Conservation (phyloP, 2,888 invertebrate genomes). For the Phyllotreta cruciferae region DNA sequence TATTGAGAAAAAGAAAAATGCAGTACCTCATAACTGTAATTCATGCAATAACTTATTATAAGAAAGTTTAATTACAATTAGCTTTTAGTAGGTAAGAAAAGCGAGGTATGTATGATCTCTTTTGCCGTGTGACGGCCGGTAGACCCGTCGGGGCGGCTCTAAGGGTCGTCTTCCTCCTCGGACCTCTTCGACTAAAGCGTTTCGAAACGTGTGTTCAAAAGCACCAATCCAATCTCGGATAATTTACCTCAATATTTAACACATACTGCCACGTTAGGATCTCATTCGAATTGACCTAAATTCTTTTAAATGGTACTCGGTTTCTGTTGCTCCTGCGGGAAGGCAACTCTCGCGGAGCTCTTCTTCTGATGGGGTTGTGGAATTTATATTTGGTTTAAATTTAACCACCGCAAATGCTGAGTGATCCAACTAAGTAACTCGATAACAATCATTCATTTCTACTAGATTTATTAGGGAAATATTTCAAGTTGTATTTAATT, state of each 20-base stretch:
- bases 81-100: conserved; percentile 60
- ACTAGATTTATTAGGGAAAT: too few relatives aligned
- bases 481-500: too few relatives aligned
- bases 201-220: conserved; percentile 3
- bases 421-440: too few relatives aligned
- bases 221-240: conserved; percentile 32
- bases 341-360: too few relatives aligned
- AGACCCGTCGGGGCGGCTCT: conserved; percentile 48
- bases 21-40: conserved; percentile 65
- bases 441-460: too few relatives aligned
- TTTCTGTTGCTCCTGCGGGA: too few relatives aligned
- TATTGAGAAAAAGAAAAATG: conserved; percentile 57
- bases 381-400: too few relatives aligned
- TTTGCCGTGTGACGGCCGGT: conserved; percentile 50
- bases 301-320: conserved; percentile 11
- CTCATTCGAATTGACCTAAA: background rate
- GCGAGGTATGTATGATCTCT: conserved; percentile 59
- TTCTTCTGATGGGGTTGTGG: too few relatives aligned
- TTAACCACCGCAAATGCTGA: too few relatives aligned
- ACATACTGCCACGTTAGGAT: conserved; percentile 3
- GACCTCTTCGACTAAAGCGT: conserved; percentile 37
- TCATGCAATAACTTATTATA: conserved; percentile 65
- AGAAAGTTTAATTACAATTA: conserved; percentile 62
- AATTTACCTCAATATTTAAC: background rate
- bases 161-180: conserved; percentile 49